Conservation (phyloP, 2,888 invertebrate genomes). For the Gisinianus flammeolus region DNA sequence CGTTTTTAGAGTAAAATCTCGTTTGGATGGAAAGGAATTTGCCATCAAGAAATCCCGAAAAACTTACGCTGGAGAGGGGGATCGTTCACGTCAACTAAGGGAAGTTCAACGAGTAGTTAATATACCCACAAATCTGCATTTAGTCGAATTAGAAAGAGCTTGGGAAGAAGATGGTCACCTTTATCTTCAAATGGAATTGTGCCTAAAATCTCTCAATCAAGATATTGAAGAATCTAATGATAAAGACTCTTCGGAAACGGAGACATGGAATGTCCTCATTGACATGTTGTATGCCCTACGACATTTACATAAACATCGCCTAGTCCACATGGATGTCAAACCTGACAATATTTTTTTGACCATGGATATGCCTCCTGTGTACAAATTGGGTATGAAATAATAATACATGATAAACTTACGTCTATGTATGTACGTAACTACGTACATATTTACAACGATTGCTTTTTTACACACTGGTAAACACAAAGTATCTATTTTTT, state of each 20-base stretch:
- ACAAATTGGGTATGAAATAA: too few relatives aligned
- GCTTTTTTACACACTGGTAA: too few relatives aligned
- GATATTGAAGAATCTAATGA: slow-evolving; percentile 50
- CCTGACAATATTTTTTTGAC: slow-evolving; percentile 77
- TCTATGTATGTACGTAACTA: too few relatives aligned
- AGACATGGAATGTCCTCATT: slow-evolving; percentile 57
- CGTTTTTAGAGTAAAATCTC: slow-evolving; percentile 72
- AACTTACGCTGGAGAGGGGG: slow-evolving; percentile 67
- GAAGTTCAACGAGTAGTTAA: slow-evolving; percentile 74
- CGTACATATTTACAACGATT: too few relatives aligned
- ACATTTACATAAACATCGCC: slow-evolving; percentile 71
- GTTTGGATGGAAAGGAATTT: slow-evolving; percentile 71
- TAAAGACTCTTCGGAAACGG: not conserved
- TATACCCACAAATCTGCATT: slow-evolving; percentile 71
- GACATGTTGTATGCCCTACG: slow-evolving; percentile 67
- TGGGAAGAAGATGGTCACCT: slow-evolving; percentile 76
- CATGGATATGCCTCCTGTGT: slow-evolving; percentile 66
- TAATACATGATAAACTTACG: too few relatives aligned
- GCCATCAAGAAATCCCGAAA: slow-evolving; percentile 75
- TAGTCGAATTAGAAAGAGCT: slow-evolving; percentile 71
- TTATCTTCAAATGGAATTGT: slow-evolving; percentile 74
- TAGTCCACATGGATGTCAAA: slow-evolving; percentile 79
- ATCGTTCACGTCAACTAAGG: slow-evolving; percentile 67
- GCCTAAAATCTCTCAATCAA: slow-evolving; percentile 53
- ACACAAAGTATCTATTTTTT: too few relatives aligned